Percentiles rank a stretch among this genome's conserved stretches.
Conservation (phyloP, 2,888 invertebrate genomes). For the Phortica okadai region DNA sequence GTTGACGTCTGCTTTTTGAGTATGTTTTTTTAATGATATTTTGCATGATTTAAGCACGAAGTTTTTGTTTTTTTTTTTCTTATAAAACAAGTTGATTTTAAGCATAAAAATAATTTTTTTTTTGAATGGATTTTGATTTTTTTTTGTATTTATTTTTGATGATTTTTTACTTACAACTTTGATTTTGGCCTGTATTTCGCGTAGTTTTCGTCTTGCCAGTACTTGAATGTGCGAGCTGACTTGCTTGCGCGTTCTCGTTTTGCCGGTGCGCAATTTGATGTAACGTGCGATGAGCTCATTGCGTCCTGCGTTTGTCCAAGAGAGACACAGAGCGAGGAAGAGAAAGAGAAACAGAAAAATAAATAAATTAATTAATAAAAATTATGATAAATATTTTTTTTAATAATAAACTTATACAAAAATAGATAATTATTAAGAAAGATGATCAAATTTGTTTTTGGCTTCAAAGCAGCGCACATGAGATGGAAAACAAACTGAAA, state of each 20-base stretch:
- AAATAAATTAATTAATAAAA: slow-evolving; percentile 37
- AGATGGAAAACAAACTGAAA: too few species aligned
- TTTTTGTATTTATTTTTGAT: slow-evolving; percentile 26
- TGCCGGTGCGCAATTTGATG: slow-evolving; percentile 99
- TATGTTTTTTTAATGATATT: slow-evolving; percentile 24
- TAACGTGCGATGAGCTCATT: slow-evolving; percentile 99
- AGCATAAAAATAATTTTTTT: too few species aligned
- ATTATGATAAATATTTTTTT: neutral
- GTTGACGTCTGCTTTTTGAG: neutral
- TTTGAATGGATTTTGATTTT: neutral
- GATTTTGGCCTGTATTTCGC: slow-evolving; percentile 98
- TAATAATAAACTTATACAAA: neutral
- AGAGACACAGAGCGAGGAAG: neutral
- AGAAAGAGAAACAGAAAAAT: slow-evolving; percentile 23
- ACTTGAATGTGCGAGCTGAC: slow-evolving; percentile 99
- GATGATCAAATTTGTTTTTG: too few species aligned
- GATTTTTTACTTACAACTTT: slow-evolving; percentile 89
- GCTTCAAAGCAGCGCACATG: too few species aligned
- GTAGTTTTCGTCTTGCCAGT: slow-evolving; percentile 96
- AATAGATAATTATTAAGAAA: too few species aligned
- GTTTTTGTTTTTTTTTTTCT: neutral
- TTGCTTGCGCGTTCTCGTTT: slow-evolving; percentile 99
- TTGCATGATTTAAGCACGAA: neutral
- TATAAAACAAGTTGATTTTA: neutral
- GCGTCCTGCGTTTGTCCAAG: slow-evolving; percentile 84